Conservation (phyloP, 2,888 invertebrate genomes). For the Formica aserva region DNA sequence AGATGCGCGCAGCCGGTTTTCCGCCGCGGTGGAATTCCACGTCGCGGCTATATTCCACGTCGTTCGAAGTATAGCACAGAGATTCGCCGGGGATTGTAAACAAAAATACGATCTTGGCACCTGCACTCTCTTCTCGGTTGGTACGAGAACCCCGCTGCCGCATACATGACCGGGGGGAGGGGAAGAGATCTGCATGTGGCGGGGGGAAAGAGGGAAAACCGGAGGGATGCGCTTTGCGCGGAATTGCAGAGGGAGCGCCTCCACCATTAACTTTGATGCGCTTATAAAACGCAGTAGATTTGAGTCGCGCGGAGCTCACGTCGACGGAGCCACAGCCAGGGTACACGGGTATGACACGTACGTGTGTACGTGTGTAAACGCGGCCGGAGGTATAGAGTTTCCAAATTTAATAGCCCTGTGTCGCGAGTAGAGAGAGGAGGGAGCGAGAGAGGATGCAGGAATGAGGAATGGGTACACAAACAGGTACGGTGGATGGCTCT, state of each 20-base stretch:
- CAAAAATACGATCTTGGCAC: constrained; percentile 74
- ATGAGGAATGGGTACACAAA: constrained; percentile 75
- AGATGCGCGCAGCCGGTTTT: constrained; percentile 38
- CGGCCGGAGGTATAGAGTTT: constrained; percentile 78
- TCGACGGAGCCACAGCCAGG: constrained; percentile 25
- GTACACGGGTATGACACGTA: constrained; percentile 31
- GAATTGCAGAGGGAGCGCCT: constrained; percentile 74
- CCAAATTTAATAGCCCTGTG: constrained; percentile 83
- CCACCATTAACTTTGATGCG: constrained; percentile 82
- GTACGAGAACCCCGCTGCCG: background rate
- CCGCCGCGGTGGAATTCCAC: constrained; percentile 56
- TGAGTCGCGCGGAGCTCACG: constrained; percentile 52
- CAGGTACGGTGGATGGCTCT: constrained; percentile 72
- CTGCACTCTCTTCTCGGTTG: constrained; percentile 38
- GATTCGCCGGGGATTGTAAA: constrained; percentile 73
- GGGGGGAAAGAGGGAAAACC: constrained; percentile 1
- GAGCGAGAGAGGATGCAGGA: constrained; percentile 63
- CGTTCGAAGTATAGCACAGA: constrained; percentile 64
- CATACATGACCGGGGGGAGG: background rate
- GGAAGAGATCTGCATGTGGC: background rate
- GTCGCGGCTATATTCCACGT: constrained; percentile 62
- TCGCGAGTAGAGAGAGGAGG: constrained; percentile 51
- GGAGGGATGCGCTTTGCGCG: constrained; percentile 71
- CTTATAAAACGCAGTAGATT: constrained; percentile 80
- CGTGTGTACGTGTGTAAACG: constrained; percentile 42